These are phyloP conservation scores for Seriola rivoliana DNA, from an alignment of 2,113 vertebrate genomes.

Conservation along the genomic window DNA sequence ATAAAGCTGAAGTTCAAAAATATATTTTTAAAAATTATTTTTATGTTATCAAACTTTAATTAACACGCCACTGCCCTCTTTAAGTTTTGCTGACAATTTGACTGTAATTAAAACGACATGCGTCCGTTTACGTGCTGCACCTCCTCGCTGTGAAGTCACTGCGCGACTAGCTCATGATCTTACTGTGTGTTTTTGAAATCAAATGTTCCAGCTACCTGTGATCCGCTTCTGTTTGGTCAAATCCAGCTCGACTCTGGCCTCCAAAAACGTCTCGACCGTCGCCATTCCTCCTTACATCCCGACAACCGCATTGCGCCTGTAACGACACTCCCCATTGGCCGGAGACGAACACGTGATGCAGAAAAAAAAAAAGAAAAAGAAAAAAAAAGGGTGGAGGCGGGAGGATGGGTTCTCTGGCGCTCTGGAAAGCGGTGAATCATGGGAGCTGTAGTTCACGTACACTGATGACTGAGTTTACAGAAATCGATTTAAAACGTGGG, in stretches of 20 bases:
- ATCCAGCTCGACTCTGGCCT: conserved; percentile 56
- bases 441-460: conserved; percentile 65
- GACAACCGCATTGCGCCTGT: conserved; percentile 80
- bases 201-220: conserved; percentile 57
- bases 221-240: conserved; percentile 67
- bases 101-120: not conserved
- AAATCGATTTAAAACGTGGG: no score
- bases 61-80: not conserved
- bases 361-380: not conserved
- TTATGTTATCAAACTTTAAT: conserved; percentile 31
- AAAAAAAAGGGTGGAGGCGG: not conserved
- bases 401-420: not conserved
- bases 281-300: conserved; percentile 87
- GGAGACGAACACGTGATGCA: conserved; percentile 46
- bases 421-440: not conserved
- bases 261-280: conserved; percentile 76
- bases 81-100: conserved; percentile 7
- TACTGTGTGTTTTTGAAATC: not conserved
- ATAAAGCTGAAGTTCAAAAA: not conserved
- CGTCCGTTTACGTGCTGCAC: not conserved
- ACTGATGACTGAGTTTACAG: not conserved
- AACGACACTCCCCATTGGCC: conserved; percentile 80
- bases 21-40: no score
- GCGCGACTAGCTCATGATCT: fast-evolving
- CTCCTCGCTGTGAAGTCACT: not conserved